Percentiles rank a stretch among this genome's conserved stretches.
phyloP scores from a whole-genome alignment of 2,797 vertebrate species.

The Pogonophryne albipinna region DNA sequence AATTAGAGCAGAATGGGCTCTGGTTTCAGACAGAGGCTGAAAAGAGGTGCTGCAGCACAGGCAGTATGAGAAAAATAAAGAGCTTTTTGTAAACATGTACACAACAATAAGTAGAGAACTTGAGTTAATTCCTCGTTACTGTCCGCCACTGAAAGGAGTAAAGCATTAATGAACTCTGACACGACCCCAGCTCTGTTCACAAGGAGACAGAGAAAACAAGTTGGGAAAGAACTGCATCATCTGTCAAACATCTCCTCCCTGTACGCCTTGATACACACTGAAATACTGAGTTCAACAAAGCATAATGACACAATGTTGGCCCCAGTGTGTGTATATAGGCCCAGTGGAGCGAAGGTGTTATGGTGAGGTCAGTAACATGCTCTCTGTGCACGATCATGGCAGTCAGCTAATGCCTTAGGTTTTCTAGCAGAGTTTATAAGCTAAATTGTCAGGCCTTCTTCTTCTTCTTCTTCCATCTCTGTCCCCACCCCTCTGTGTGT shows the following conservation, averaged over 20 bases:
- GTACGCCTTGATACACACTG: constrained; percentile 11
- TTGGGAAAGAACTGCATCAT: constrained; percentile 4
- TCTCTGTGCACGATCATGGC: neutral
- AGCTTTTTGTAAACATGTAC: no score
- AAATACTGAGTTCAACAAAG: neutral
- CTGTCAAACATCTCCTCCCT: constrained; percentile 20
- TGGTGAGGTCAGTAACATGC: neutral
- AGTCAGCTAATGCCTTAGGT: neutral
- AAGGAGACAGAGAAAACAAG: constrained; percentile 29
- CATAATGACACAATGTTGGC: constrained; percentile 25
- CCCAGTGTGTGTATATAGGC: neutral
- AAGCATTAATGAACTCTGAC: neutral
- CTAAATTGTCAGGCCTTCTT: neutral
- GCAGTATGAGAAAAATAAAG: no score
- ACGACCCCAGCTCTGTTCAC: neutral
- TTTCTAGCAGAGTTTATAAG: neutral
- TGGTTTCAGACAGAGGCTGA: no score
- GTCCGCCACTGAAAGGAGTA: no score
- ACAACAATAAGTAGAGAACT: no score
- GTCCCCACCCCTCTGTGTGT: no score
- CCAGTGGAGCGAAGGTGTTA: constrained; percentile 11
- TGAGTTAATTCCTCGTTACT: no score
- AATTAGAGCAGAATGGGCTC: no score
- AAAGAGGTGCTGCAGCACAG: no score
- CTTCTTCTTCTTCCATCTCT: no score